Conservation (phyloP, 2,797 vertebrate genomes). For the Argentina silus region DNA sequence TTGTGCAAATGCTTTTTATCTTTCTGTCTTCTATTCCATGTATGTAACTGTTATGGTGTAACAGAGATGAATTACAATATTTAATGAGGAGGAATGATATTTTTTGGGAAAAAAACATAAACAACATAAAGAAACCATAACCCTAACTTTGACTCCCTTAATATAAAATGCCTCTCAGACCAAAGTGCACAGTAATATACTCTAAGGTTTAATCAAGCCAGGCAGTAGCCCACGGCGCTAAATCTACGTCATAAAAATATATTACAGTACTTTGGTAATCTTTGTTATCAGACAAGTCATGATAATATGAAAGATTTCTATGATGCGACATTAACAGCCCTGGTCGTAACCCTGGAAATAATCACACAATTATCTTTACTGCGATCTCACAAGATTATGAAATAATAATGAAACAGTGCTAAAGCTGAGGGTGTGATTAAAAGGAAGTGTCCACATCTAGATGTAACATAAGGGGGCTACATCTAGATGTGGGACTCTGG, state of each 20-base stretch:
- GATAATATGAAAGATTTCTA: slow-evolving; percentile 1
- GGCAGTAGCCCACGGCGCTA: not conserved
- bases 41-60: not conserved
- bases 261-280: not conserved
- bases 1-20: not conserved
- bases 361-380: not conserved
- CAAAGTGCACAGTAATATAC: not conserved
- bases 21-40: not conserved
- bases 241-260: not conserved
- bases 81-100: not conserved
- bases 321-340: not conserved
- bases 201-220: not conserved
- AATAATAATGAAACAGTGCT: not conserved
- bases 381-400: slow-evolving; percentile 4
- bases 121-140: not conserved
- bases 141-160: not conserved
- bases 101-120: not conserved
- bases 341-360: not conserved
- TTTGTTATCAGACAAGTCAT: not conserved
- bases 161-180: not conserved
- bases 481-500: not conserved
- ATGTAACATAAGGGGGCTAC: not conserved
- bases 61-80: not conserved
- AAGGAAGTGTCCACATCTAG: no score
- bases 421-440: not conserved